Evolutionary conservation across 2,113 vertebrate species (phyloP), one percentile per base, ranked within the genome.

Genomic region (Ornithorhynchus anatinus): DNA sequence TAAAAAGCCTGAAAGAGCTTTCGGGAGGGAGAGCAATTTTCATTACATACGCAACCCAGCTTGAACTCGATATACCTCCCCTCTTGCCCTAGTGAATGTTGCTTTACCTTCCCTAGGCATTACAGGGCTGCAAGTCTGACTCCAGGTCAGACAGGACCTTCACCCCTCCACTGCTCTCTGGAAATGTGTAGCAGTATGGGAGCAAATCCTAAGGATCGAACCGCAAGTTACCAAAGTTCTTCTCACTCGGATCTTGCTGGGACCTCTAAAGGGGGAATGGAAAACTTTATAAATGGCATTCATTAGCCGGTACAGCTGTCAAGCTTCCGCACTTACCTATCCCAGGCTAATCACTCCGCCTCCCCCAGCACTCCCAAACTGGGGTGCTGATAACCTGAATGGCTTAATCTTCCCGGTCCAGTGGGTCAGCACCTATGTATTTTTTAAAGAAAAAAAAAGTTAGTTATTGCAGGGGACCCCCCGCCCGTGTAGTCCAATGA

Each of bases 301-400:
- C 58, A 59, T 54, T 52, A 37, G 1, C 35, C 45, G 62, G 31
- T 19, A 13, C 9, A 64, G 10, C 42, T 50, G 27, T 8, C 17
- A 31, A 38, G 33, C 35, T 39, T 25, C 10, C 43, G 31, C 72
- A 81, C 81, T 84, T 68, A 86, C 84, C 84, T 88, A 84, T 78
- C 79, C 54, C 8, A 8, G 15, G 76, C 68, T 77, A 80, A 81
- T 74, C 48, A 35, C 64, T 40, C 51, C 1, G 66, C 19, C 32
- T 64, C 59, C 59, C 60, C 54, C 37, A 56, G 47, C 48, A 22
- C 11, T 36, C 60, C 45, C 53, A 73, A 74, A 10, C 47, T 36
- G 54, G 45, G 62, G 59, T 74, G 37, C 32, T 48, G 22, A 27
- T 27, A 16, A 50, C 45, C 15, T 29, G 47, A 27, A 29, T 16